Percentiles rank a stretch among this genome's conserved stretches.
Conservation (phyloP, 30 jellyfish, hydroid and myxozoan genomes). For the Pseudorhiza aurosa region DNA sequence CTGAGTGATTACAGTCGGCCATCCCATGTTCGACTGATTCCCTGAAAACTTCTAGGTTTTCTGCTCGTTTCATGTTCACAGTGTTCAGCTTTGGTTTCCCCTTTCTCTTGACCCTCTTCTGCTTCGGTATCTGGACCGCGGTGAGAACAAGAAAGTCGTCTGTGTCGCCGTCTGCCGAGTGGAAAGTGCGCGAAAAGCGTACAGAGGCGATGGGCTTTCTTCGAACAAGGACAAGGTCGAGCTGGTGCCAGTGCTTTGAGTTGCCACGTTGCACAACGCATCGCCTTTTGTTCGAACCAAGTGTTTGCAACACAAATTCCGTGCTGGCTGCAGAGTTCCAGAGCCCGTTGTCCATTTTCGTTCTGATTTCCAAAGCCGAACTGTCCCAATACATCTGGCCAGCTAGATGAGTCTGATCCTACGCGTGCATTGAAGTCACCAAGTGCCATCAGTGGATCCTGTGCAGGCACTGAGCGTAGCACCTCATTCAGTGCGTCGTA, state of each 20-base stretch:
- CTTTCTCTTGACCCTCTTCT: conserved; percentile 11
- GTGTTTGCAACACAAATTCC: conserved; percentile 31
- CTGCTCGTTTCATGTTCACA: too few relatives aligned
- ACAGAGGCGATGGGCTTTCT: too few relatives aligned
- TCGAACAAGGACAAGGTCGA: conserved; percentile 41
- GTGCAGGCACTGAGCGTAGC: neutral
- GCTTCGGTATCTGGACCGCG: conserved; percentile 14
- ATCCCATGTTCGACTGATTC: too few relatives aligned
- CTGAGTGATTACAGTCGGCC: too few relatives aligned
- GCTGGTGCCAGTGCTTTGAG: conserved; percentile 59
- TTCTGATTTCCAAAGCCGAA: conserved; percentile 22
- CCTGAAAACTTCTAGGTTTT: too few relatives aligned
- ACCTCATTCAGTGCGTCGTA: neutral
- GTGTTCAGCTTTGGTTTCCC: too few relatives aligned
- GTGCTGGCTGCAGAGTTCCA: conserved; percentile 20
- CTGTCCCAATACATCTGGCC: conserved; percentile 19
- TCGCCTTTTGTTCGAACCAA: too few relatives aligned
- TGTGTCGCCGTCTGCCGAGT: conserved; percentile 55
- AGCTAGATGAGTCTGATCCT: neutral
- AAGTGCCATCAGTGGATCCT: conserved; percentile 8
- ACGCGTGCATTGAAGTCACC: conserved; percentile 51
- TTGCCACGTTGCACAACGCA: too few relatives aligned
- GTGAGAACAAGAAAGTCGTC: conserved; percentile 32
- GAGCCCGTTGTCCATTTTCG: conserved; percentile 25
- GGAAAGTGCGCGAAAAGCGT: too few relatives aligned